Base-by-base conservation (phyloP, 2,113 vertebrate genomes). In the Rousettus leschenaultii region DNA sequence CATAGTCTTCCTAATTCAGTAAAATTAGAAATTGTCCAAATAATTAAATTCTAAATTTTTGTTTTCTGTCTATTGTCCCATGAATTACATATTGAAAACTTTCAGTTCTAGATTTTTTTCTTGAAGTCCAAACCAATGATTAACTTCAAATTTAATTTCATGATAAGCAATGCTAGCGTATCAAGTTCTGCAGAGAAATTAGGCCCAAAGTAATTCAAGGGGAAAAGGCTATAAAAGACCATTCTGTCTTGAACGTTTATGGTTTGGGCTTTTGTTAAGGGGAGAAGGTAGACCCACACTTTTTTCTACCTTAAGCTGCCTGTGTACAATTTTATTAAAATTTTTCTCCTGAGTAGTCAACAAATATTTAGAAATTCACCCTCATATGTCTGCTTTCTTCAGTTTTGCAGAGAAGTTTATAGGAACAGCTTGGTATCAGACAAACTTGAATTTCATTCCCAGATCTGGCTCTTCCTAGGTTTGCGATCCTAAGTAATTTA, bases 21-120 rank as follows among this genome's bases (percentile, higher is more conserved):
- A 95, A 85, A 71, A 75, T 75, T 90, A 91, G 40, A 85, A 88
- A 51, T 53, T 79, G 35, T 68, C 22, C 91, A 53, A 4, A 15
- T 85, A 89, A 84, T 89, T 94, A 83, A 87, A 84, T 92, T 79
- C 8, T 85, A 57, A 84, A 71, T 61, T 73, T 95, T 91, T 77
- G 14, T 90, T 93, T 95, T 70, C 40, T 90, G 18, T 92, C 26
- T 78, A 0, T 78, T 66, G 65, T 83, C 30, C 19, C 38, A 33
- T 88, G 66, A 86, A 59, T 24, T 86, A 73, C n/a, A 82, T 80
- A 74, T 91, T 88, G 24, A 93, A 90, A 82, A 57, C 22, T 91
- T 91, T 88, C 5, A 91, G 40, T 80, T 95, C 22, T 70, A 7
- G 6, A 53, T 78, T 70, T 94, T 91, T 95, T 96, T 73, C 35